Percentiles rank a stretch among this genome's conserved stretches.
These are phyloP conservation scores for Thalassophryne amazonica DNA, from an alignment of 2,797 vertebrate genomes.

Conservation along the genomic window DNA sequence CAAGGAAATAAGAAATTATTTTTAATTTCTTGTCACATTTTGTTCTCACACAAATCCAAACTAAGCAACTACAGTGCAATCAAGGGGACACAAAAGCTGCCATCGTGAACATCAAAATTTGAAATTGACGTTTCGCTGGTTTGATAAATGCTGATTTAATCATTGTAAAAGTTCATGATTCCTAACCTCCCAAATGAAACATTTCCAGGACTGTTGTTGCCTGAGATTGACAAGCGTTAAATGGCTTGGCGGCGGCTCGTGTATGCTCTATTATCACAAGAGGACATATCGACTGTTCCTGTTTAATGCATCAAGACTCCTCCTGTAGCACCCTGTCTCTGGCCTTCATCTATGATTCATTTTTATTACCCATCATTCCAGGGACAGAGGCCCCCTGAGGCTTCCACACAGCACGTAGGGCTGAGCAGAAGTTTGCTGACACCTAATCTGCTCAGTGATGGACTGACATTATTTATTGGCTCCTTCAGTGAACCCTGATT, in stretches of 20 bases:
- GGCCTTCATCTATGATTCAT: conserved; percentile 83
- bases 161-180: conserved; percentile 26
- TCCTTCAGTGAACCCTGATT: conserved; percentile 62
- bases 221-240: conserved; percentile 78
- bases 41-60: too few species aligned
- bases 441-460: conserved; percentile 76
- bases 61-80: too few species aligned
- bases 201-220: conserved; percentile 36
- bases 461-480: conserved; percentile 70
- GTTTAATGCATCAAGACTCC: conserved; percentile 79
- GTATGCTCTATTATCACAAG: conserved; percentile 81
- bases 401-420: conserved; percentile 67
- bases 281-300: conserved; percentile 80
- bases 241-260: conserved; percentile 72
- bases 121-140: neutral
- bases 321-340: conserved; percentile 78
- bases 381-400: conserved; percentile 71
- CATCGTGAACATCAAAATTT: too few species aligned
- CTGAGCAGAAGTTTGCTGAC: conserved; percentile 75
- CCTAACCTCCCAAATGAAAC: conserved; percentile 37
- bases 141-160: conserved; percentile 3
- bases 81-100: too few species aligned
- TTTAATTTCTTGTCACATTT: too few species aligned
- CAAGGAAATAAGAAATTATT: too few species aligned
- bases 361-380: conserved; percentile 84